These are phyloP conservation scores for Sturnus vulgaris DNA, from an alignment of 2,113 vertebrate genomes.

Conservation along the genomic window DNA sequence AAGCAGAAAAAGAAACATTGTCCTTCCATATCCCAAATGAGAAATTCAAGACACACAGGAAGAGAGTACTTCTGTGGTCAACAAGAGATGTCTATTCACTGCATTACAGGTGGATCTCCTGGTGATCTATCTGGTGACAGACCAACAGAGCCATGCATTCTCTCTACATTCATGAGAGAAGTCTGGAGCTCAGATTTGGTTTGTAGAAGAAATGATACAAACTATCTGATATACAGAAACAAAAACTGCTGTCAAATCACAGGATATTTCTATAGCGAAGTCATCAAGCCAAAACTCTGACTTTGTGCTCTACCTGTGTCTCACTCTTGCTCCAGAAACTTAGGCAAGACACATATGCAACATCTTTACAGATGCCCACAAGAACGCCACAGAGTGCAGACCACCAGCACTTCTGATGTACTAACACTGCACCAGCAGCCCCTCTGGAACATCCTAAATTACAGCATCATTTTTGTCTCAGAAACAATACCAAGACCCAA, in stretches of 20 bases:
- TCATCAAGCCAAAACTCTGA: not conserved
- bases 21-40: not conserved
- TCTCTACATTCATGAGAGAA: not conserved
- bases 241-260: not conserved
- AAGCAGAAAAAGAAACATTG: not conserved
- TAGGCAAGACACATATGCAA: not conserved
- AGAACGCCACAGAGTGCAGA: not conserved
- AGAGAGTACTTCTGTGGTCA: not conserved
- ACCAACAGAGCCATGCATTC: not conserved
- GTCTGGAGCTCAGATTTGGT: not conserved
- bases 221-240: not conserved
- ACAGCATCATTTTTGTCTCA: not conserved
- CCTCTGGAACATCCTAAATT: not conserved
- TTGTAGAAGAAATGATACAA: not conserved
- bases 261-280: not conserved
- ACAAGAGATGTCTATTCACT: not conserved
- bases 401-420: not conserved
- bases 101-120: not conserved
- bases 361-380: not conserved
- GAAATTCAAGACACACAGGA: not conserved
- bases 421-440: not conserved
- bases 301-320: not conserved
- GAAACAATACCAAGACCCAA: not conserved
- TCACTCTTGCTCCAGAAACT: not conserved
- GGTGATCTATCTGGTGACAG: not conserved